Evolutionary conservation across 1,140 invertebrate genomes (phyloP).

Genomic region (Ladona fulva): DNA sequence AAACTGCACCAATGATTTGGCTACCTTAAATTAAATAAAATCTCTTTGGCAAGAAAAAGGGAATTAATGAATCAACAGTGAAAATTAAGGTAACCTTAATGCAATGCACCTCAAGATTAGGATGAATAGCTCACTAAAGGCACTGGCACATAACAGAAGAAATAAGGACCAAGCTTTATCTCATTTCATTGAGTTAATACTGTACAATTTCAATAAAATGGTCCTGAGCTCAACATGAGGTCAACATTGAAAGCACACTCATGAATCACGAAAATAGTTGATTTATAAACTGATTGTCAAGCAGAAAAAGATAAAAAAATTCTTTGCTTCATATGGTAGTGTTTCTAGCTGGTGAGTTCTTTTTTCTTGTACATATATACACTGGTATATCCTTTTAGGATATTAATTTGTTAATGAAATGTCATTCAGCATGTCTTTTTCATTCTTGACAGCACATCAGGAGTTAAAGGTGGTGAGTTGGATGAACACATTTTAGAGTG

Average conservation of each 20-base stretch:
- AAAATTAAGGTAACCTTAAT: constrained; percentile 3
- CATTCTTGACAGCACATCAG: too few species aligned
- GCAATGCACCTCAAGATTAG: constrained; percentile 4
- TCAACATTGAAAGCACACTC: neutral
- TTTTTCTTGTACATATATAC: too few species aligned
- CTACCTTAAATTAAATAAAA: neutral
- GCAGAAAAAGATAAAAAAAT: too few species aligned
- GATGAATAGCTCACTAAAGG: neutral
- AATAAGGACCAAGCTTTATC: neutral
- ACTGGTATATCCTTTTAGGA: too few species aligned
- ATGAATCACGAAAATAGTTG: too few species aligned
- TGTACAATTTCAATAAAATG: neutral
- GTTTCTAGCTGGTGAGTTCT: too few species aligned
- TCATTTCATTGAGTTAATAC: neutral
- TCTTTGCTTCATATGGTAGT: too few species aligned
- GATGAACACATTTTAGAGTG: too few species aligned
- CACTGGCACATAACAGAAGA: neutral
- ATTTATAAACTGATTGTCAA: too few species aligned
- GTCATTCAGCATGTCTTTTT: too few species aligned
- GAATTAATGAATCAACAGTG: constrained; percentile 6
- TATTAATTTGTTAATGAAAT: too few species aligned
- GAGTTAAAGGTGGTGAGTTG: too few species aligned
- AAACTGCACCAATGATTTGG: neutral
- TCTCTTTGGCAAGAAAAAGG: constrained; percentile 7
- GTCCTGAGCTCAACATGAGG: neutral